A percentile compares a stretch with the other conserved stretches of the same genome.
These are phyloP conservation scores for Taurulus bubalis DNA, from an alignment of 2,113 vertebrate genomes.

Conservation along the genomic window DNA sequence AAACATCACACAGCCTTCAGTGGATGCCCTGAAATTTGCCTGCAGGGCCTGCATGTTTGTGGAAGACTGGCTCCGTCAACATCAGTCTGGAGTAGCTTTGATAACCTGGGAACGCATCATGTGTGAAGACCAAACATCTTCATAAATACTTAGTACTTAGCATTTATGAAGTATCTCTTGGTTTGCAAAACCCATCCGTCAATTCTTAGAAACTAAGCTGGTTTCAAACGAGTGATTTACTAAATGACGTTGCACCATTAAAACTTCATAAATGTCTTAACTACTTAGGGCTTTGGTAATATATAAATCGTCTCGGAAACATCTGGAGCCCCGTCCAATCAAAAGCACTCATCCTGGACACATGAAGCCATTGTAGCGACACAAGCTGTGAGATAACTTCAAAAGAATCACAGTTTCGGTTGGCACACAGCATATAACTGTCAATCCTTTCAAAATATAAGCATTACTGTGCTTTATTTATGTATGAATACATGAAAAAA, in stretches of 20 bases:
- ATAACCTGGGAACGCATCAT: not conserved
- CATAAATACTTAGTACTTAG: no score
- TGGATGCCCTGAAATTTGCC: constrained; percentile 34
- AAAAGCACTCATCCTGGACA: not conserved
- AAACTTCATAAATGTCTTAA: not conserved
- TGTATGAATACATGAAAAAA: not conserved
- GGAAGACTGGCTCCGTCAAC: not conserved
- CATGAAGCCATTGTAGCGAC: not conserved
- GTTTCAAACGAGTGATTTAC: not conserved
- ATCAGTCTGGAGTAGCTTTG: not conserved
- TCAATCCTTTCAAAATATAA: not conserved
- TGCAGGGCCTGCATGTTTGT: constrained; percentile 8
- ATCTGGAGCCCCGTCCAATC: not conserved
- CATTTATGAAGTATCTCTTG: no score
- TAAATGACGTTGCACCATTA: not conserved
- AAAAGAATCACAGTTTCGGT: not conserved
- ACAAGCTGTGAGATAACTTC: not conserved
- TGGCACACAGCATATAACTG: not conserved
- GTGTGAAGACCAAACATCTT: constrained; percentile 1
- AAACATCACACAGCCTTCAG: not conserved
- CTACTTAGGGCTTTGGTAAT: not conserved
- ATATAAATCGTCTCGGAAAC: not conserved
- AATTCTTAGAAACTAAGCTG: not conserved
- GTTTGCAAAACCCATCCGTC: not conserved
- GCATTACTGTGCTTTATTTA: not conserved